Evolutionary conservation across 2,113 vertebrate genomes (phyloP), one percentile per base, ranked within the genome.

Genomic region (Nothoprocta pentlandii): DNA sequence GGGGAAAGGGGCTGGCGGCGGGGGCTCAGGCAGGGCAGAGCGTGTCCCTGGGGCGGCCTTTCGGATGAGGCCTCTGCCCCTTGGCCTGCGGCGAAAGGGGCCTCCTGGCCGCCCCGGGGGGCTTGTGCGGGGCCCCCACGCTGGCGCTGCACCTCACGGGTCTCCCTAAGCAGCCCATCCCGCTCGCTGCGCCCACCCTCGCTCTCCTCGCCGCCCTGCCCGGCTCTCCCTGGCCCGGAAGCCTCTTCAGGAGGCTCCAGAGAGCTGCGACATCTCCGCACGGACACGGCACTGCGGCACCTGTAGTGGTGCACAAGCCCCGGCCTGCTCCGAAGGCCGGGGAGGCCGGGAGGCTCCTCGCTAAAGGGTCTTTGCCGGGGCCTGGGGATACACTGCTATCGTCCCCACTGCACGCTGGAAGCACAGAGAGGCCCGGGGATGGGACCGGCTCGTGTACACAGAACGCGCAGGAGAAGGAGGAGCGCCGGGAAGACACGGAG

Each of bases 401-500:
- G 58, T 71, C 69, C 76, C 21, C 36, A 10, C 56, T 88, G 78
- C 69, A 23, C 34, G 7, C 53, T 19, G 67, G 69, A 10, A 61
- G 23, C 79, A 85, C 16, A 14, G 6, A 82, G 62, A 25, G 49
- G 10, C 20, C 5, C 36, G 10, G 78, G 81, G 68, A 34, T 39
- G 71, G 59, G 71, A 77, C 61, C 39, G 74, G 54, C 32, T 77
- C n/a, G 46, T 36, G 79, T 66, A 85, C 61, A 34, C 16, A 34
- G 53, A 78, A 53, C 84, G 32, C 3, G 12, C 10, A 34, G 77
- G 70, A 95, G 59, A 83, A 68, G 90, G 88, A 93, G 88, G 74
- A 93, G 90, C 30, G 8, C 95, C 69, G 86, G 80, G 73, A 21
- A 54, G 74, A 94, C 94, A 96, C 46, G 30, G 59, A 20, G 74